Conservation (phyloP, 2,888 invertebrate species). For the Cephonodes hylas region DNA sequence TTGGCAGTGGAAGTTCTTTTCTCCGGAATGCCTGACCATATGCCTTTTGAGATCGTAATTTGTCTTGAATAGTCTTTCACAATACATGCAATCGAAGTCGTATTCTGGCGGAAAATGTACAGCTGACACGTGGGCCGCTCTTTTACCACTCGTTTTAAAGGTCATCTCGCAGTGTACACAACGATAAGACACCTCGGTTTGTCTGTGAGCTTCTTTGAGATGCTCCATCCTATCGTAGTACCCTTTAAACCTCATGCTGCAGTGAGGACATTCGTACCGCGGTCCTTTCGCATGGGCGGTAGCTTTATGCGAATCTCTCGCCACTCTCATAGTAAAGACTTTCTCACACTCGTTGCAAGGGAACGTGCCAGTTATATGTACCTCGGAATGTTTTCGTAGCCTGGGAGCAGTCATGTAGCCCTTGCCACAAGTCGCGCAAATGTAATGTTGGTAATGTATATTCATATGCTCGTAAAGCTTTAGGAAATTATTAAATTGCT, state of each 20-base stretch:
- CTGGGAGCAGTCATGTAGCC: constrained; percentile 70
- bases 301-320: constrained; percentile 66
- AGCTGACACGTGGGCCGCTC: constrained; percentile 56
- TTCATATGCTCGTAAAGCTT: constrained; percentile 76
- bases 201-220: constrained; percentile 62
- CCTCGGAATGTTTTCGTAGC: constrained; percentile 68
- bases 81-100: constrained; percentile 53
- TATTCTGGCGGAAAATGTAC: constrained; percentile 61
- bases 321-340: constrained; percentile 59
- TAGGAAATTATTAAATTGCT: constrained; percentile 65
- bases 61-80: constrained; percentile 67
- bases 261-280: constrained; percentile 69
- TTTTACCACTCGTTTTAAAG: constrained; percentile 67
- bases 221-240: constrained; percentile 70
- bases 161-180: constrained; percentile 61
- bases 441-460: constrained; percentile 68
- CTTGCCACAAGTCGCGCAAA: constrained; percentile 70
- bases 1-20: constrained; percentile 57
- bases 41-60: constrained; percentile 67
- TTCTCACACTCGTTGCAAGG: constrained; percentile 64
- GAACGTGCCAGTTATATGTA: constrained; percentile 64
- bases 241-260: constrained; percentile 59
- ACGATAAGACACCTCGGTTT: constrained; percentile 57
- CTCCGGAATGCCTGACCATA: constrained; percentile 62
- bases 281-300: constrained; percentile 61